A percentile compares a stretch with the other conserved stretches of the same genome.
phyloP scores from a whole-genome alignment of 2,888 invertebrate species.

The Lepas anatifera region DNA sequence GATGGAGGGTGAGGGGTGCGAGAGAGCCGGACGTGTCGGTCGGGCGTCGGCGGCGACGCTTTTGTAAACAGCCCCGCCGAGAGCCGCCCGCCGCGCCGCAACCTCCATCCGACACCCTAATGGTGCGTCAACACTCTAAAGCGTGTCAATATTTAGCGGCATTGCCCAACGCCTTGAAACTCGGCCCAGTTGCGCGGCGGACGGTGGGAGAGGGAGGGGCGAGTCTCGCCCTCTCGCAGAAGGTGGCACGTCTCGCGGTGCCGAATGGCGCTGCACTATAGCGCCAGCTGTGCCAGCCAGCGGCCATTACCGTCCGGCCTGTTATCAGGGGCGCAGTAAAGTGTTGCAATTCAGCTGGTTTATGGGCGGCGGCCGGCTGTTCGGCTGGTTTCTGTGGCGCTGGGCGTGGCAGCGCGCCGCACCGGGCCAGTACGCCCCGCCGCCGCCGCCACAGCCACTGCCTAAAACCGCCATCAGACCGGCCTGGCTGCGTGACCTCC shows the following conservation, averaged over 20 bases:
- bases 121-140: neutral
- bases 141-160: constrained; percentile 1
- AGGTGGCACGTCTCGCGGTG: neutral
- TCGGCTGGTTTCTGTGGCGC: neutral
- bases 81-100: too few species aligned
- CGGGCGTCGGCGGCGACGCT: too few species aligned
- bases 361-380: neutral
- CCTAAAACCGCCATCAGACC: too few species aligned
- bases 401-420: too few species aligned
- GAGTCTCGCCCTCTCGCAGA: too few species aligned
- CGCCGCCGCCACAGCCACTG: neutral
- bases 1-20: too few species aligned
- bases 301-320: neutral
- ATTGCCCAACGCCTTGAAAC: too few species aligned
- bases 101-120: neutral
- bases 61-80: too few species aligned
- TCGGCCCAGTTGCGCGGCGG: too few species aligned
- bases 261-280: neutral
- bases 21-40: too few species aligned
- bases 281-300: neutral
- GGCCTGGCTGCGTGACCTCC: too few species aligned
- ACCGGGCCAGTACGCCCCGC: neutral
- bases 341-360: neutral
- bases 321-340: neutral
- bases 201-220: too few species aligned